Evolutionary conservation across 2,888 invertebrate species (phyloP), one percentile per base, ranked within the genome.

Genomic region (Malthinus flaveolus): DNA sequence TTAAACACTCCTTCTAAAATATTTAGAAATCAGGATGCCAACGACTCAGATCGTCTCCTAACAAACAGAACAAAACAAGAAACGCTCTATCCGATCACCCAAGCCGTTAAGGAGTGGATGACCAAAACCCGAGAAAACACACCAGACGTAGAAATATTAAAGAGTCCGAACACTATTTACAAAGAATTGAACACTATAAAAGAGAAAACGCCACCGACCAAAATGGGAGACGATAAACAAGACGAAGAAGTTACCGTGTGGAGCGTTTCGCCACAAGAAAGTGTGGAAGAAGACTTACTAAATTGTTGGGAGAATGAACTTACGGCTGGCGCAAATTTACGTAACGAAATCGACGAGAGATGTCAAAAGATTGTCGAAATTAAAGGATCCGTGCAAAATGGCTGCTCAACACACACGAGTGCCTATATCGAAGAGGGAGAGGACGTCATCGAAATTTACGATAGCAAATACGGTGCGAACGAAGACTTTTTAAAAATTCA

Each of bases 21-120:
- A 34, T 49, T 51, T 60, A 56, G 52, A 39, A 39, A 34, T 23
- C 51, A 42, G 15, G 50, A 46, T 15, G 49, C 32, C 39, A 42
- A 15, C 45, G 50, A 49, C 32, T 49, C 45, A 12, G 45, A 31
- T 45, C 44, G 35, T 34, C 32, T 45, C 45, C 23, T 35, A 11
- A 32, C 48, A 34, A 35, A 33, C 9, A 10, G 46, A 11, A 11
- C 46, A 4, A 39, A 49, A 32, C 49, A 57, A 44, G 53, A 49
- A 33, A 51, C 46, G 2, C 45, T 68, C 49, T 78, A 79, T 65
- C 83, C 84, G 8, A 82, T 86, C 55, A 85, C 84, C 3, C 77
- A 81, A 45, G 85, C 85, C 1, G 85, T 86, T 1, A 83, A 80
- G 46, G 81, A 83, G 52, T 86, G 86, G 86, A 79, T 86, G 65